Conservation (phyloP, 2,113 vertebrate genomes). For the Tringa solitaria region DNA sequence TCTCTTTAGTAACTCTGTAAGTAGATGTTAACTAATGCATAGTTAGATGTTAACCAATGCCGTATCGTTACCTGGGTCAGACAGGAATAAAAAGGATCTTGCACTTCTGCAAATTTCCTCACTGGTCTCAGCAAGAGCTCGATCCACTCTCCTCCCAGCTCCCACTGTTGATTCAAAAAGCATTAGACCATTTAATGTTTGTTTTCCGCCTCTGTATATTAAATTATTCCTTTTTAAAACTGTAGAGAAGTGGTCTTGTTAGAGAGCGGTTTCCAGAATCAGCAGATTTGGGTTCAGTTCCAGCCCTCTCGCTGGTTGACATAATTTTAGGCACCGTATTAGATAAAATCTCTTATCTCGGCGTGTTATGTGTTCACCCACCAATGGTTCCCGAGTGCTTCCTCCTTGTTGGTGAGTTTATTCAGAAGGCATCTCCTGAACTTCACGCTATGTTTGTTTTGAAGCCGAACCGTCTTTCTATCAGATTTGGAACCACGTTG, state of each 20-base stretch:
- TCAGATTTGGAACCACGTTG: not conserved
- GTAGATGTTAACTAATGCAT: not conserved
- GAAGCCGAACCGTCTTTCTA: not conserved
- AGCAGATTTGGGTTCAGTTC: not conserved
- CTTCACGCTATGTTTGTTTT: not conserved
- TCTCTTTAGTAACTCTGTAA: not conserved
- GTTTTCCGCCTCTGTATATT: not conserved
- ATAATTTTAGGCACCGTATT: not conserved
- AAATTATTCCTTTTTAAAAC: not conserved
- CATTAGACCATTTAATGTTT: not conserved
- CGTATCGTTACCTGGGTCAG: not conserved
- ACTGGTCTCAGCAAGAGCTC: not conserved
- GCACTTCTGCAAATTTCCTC: not conserved
- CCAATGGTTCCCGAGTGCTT: fast-evolving
- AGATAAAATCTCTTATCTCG: not conserved
- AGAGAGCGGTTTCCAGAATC: not conserved
- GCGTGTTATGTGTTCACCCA: not conserved
- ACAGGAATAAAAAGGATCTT: not conserved
- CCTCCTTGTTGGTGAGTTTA: not conserved
- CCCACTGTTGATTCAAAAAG: not conserved
- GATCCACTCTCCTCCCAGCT: not conserved
- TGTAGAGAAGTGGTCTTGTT: not conserved
- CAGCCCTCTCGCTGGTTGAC: not conserved
- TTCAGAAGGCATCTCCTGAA: not conserved
- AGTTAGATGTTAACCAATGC: not conserved